Base-by-base conservation (phyloP, 2,888 invertebrate genomes). In the Scaptomyza reducta region DNA sequence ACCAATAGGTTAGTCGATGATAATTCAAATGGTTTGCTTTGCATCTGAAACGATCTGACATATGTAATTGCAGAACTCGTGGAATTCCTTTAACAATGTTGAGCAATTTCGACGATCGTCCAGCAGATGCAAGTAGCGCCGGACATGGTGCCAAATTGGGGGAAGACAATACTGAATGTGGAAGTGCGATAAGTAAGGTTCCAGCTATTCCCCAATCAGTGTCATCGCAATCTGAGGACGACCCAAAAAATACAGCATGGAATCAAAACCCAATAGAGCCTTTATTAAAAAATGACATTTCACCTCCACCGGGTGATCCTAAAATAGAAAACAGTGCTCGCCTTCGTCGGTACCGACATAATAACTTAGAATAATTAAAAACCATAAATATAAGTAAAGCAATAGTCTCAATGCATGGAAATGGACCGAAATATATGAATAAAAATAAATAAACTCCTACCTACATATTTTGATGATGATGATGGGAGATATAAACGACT, bases 31-130 rank as follows among this genome's bases (percentile, higher is more conserved):
- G 7, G 2, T 38, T 38, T n/a, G 14, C 13, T n/a, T 40, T n/a
- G 27, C 40, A 18, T 40, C 16, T 10, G 14, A 14, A 14, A 9
- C 11, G 14, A 38, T 38, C 9, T 2, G 16, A 40, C n/a, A 35
- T n/a, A 14, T 7, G 7, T 38, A 11, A 18, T 42, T 38, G 0
- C 54, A 90, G 90, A 68, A 82, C 79, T 3, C 92, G 93, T 75
- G 93, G 93, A 54, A 92, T 93, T 79, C 92, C 93, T 29, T 92
- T 92, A 27, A 92, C 92, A 80, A 89, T 92, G 71, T 88, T 93
- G 80, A 89, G 88, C 27, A 79, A 88, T 46, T 89, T 89, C 47
- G 91, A 91, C 44, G 90, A 91, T 62, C 87, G 89, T 33, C 87
- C 87, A 29, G 84, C 87, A 0, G 40, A 33, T 13, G 89, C 91